These are phyloP conservation scores for Tethea ocularis DNA, from an alignment of 2,888 invertebrate genomes.

Conservation along the genomic window DNA sequence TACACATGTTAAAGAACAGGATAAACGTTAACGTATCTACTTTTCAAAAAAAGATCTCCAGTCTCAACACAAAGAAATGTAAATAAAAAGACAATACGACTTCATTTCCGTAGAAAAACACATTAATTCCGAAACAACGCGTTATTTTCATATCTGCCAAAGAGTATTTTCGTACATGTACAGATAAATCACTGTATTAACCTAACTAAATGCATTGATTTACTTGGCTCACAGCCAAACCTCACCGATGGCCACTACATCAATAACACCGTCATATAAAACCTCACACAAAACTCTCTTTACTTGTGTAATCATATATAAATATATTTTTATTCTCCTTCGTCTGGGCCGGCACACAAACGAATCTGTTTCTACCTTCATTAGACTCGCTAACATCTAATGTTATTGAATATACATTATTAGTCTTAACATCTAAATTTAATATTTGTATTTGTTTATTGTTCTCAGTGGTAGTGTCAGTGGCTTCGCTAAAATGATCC, in stretches of 20 bases:
- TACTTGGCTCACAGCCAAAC: constrained; percentile 50
- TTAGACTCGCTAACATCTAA: constrained; percentile 70
- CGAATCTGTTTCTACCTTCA: constrained; percentile 70
- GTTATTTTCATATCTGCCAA: constrained; percentile 16
- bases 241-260: constrained; percentile 21
- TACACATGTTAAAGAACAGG: no score
- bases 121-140: background rate
- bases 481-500: constrained; percentile 14
- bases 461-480: constrained; percentile 62
- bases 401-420: constrained; percentile 78
- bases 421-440: constrained; percentile 78
- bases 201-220: constrained; percentile 54
- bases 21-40: no score
- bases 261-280: background rate
- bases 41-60: no score
- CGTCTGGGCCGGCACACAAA: constrained; percentile 70
- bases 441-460: constrained; percentile 82
- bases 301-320: constrained; percentile 80
- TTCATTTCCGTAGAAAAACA: background rate
- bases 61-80: background rate
- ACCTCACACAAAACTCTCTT: constrained; percentile 77
- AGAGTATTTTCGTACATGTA: background rate
- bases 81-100: constrained; percentile 4
- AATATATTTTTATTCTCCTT: constrained; percentile 75
- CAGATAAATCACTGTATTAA: constrained; percentile 21